These are phyloP conservation scores for Sarcophaga caerulescens DNA, from an alignment of 2,888 invertebrate species.

Conservation along the genomic window DNA sequence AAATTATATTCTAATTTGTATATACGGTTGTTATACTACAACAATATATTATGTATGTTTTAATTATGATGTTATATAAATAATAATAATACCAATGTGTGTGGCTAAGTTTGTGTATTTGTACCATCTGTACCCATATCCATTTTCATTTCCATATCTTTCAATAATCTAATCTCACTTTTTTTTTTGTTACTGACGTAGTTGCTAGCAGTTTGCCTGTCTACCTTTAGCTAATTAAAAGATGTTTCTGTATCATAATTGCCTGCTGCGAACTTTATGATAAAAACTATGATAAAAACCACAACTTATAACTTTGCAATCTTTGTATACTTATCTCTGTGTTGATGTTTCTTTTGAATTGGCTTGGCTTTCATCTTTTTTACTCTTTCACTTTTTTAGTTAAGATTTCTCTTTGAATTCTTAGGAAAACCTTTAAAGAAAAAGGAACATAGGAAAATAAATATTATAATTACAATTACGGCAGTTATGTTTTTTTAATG, in stretches of 20 bases:
- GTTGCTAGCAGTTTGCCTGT: not conserved
- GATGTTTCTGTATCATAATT: constrained; percentile 3
- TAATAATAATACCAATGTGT: not conserved
- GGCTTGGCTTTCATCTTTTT: too few relatives aligned
- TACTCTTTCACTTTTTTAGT: too few relatives aligned
- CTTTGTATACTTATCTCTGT: not conserved
- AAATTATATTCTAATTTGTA: not conserved
- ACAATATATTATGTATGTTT: not conserved
- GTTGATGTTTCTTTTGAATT: not conserved
- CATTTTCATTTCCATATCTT: not conserved
- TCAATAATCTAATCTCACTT: constrained; percentile 11
- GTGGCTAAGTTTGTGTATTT: not conserved
- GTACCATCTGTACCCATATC: not conserved
- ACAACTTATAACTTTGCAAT: not conserved
- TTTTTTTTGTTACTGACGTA: not conserved
- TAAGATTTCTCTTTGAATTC: too few relatives aligned
- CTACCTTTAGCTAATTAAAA: not conserved
- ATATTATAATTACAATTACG: too few relatives aligned
- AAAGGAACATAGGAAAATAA: too few relatives aligned
- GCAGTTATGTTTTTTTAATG: too few relatives aligned
- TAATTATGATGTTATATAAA: not conserved
- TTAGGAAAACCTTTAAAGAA: too few relatives aligned
- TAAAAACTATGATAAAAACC: not conserved
- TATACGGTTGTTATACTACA: too few relatives aligned
- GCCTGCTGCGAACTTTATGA: not conserved